Evolutionary conservation across 2,888 invertebrate genomes (phyloP), one percentile per base, ranked within the genome.

Genomic region (Aphodius granarius): DNA sequence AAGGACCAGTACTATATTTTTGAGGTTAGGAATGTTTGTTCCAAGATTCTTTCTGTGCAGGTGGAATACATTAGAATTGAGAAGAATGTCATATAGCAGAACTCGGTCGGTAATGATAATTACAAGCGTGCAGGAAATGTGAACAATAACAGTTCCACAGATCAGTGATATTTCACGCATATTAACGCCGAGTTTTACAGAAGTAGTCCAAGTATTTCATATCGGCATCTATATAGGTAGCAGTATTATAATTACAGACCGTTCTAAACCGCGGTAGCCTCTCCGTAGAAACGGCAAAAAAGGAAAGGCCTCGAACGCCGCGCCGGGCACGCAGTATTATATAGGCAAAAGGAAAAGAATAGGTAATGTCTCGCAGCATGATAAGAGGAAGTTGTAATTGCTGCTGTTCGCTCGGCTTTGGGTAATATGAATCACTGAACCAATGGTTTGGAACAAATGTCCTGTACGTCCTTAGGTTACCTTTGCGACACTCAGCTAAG

Each of bases 401-500:
- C 68, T 20, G 68, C 22, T 68, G 22, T 68, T 21, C 68, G 68
- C 68, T 20, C 68, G 20, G 68, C 65, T 20, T 21, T 20, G 22
- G 68, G 43, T 21, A 68, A 22, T 68, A 68, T 68, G 68, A 68
- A 68, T 68, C 68, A 68, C 68, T 19, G 18, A 20, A n/a, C 22
- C 68, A 68, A 68, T 68, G 68, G 68, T 22, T 68, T 22, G 68
- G 68, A 68, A 68, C 68, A 68, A 68, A 68, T 22, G 68, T 22
- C 68, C n/a, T 20, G 68, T 68, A 22, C 68, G 68, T 68, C 68
- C 68, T 68, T 68, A 21, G 68, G 68, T 22, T 68, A 66, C 21
- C 68, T 68, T 68, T 22, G 22, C 20, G 68, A 68, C 68, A 68
- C 22, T 68, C 20, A n/a, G 22, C 68, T 20, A 21, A 21, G n/a